Evolutionary conservation across 2,113 vertebrate genomes (phyloP).

Genomic region (Xenopus laevis): DNA sequence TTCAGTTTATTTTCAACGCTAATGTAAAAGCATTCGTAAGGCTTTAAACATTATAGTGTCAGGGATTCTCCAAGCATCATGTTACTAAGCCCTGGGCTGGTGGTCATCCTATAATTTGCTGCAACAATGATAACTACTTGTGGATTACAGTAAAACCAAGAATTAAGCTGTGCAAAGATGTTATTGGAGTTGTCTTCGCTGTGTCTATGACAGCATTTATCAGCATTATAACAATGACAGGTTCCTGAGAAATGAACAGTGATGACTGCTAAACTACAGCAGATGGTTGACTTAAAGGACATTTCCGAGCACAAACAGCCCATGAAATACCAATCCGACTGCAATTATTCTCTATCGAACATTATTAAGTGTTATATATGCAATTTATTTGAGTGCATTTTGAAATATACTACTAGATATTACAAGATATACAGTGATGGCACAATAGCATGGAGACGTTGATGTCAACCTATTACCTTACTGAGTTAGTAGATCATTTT

Average conservation of each 20-base stretch:
- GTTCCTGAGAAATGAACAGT: constrained; percentile 9
- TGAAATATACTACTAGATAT: neutral
- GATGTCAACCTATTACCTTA: no score
- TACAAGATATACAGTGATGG: no score
- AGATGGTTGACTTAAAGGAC: constrained; percentile 25
- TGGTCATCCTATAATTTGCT: constrained; percentile 33
- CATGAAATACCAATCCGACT: neutral
- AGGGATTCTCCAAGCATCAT: constrained; percentile 1
- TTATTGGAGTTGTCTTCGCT: neutral
- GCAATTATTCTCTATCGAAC: neutral
- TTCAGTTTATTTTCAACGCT: constrained; percentile 13
- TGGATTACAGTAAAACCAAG: constrained; percentile 13
- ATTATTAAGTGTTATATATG: neutral
- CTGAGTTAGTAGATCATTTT: no score
- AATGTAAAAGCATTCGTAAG: constrained; percentile 13
- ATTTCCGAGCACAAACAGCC: neutral
- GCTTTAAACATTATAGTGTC: constrained; percentile 24
- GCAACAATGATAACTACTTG: constrained; percentile 14
- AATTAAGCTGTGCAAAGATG: constrained; percentile 22
- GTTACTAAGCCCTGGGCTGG: constrained; percentile 10
- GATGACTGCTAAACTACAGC: constrained; percentile 30
- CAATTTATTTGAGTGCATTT: neutral
- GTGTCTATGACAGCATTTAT: constrained; percentile 6
- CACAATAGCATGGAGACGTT: no score
- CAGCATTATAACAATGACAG: constrained; percentile 22